Base-by-base conservation (phyloP, 1,140 invertebrate species). In the Teleopsis dalmanni region DNA sequence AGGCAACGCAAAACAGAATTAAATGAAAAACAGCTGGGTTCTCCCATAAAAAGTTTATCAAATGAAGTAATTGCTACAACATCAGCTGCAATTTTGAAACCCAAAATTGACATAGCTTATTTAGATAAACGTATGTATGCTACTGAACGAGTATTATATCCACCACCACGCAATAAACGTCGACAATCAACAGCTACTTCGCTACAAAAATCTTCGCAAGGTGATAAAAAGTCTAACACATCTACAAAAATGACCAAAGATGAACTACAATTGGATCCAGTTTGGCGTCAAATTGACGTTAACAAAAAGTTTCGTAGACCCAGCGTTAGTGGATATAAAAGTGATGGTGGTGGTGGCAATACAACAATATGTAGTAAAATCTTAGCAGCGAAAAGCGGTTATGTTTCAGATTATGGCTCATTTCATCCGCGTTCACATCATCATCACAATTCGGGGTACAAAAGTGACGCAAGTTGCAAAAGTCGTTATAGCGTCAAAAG, bases 111-210 rank as follows among this genome's bases (percentile, higher is more conserved):
- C 75, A 65, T 78, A 78, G 52, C 78, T 70, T 48, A 76, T 18
- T 72, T 82, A 56, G 80, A 82, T 63, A 76, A 81, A 58, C 77
- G 81, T 51, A 65, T 82, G 50, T 82, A 82, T 62, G 29, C 29
- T 1, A 85, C 81, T 0, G 84, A 86, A 55, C 71, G 82, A 44
- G 81, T 85, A 1, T 60, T 86, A 6, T 87, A 87, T 73, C 84
- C 84, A 2, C 83, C 83, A 1, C 80, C 84, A 52, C 75, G 84
- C 51, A 87, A 84, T 72, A 79, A 79, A 26, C 78, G 81, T 3
- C 70, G 81, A 13, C 64, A 67, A 50, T 79, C 58, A 18, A 13
- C 59, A 73, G 31, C 71, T 73, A n/a, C 73, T 75, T n/a, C n/a
- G n/a, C 70, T 70, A 51, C 65, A 65, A 31, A 72, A 68, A 26